Percentiles rank a stretch among this genome's conserved stretches.
Evolutionary conservation across 2,113 vertebrate genomes (phyloP).

Genomic region (Mormyrus iriodes): DNA sequence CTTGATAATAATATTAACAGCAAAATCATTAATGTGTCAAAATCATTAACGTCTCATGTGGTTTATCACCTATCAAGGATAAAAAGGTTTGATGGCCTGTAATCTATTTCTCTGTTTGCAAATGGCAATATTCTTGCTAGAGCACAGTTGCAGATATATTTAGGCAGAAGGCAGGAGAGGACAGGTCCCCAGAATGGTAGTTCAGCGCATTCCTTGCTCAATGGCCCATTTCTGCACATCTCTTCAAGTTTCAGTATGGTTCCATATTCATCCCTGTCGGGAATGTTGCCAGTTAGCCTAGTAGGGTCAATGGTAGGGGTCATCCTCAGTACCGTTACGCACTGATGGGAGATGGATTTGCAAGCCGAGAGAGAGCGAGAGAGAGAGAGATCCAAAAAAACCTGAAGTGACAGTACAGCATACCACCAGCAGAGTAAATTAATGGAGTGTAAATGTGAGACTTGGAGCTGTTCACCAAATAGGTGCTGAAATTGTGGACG

Average conservation of each 20-base stretch:
- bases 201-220: not conserved
- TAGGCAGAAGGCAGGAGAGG: not conserved
- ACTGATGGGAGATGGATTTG: not conserved
- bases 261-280: not conserved
- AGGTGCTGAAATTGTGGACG: conserved; percentile 4
- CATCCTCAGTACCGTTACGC: not conserved
- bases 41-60: not conserved
- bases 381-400: not conserved
- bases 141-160: not conserved
- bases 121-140: not conserved
- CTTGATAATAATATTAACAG: not conserved
- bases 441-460: not conserved
- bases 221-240: not conserved
- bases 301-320: not conserved
- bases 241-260: not conserved
- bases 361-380: not conserved
- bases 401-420: not conserved
- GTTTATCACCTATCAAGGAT: not conserved
- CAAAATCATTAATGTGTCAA: not conserved
- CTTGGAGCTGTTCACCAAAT: conserved; percentile 12
- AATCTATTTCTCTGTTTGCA: not conserved
- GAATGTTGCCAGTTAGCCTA: not conserved
- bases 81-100: not conserved
- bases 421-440: not conserved
- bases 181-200: not conserved